These are phyloP conservation scores for Pygoscelis antarcticus DNA, from an alignment of 2,113 vertebrate species.

Conservation along the genomic window DNA sequence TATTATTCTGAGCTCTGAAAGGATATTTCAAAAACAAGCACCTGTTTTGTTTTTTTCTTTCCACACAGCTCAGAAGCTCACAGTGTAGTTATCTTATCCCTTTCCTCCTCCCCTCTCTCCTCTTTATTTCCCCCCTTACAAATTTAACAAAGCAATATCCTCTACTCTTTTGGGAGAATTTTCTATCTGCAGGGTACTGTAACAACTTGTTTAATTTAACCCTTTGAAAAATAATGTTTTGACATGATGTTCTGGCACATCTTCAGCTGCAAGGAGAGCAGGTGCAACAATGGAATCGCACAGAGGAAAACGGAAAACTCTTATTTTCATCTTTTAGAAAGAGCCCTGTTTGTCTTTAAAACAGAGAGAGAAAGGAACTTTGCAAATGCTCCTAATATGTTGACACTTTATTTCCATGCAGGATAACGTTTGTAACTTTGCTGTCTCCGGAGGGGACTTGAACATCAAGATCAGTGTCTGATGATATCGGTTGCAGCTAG, in stretches of 20 bases:
- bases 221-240: neutral
- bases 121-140: neutral
- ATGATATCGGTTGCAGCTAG: conserved; percentile 14
- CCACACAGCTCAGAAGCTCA: neutral
- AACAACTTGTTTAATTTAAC: conserved; percentile 12
- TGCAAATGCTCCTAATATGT: neutral
- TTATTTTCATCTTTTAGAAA: neutral
- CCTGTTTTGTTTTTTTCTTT: neutral
- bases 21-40: neutral
- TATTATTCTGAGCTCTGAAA: neutral
- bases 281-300: neutral
- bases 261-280: neutral
- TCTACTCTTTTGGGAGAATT: neutral
- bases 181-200: neutral
- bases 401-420: neutral
- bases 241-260: neutral
- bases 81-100: neutral
- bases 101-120: neutral
- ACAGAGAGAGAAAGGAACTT: neutral
- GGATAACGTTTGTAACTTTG: neutral
- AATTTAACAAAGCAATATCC: neutral
- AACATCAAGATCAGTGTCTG: conserved; percentile 26
- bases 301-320: neutral
- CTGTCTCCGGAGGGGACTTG: neutral
- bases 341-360: neutral